A percentile compares a stretch with the other conserved stretches of the same genome.
phyloP scores from a whole-genome alignment of 2,888 invertebrate species.

The Dyspetes luteomarginatus region DNA sequence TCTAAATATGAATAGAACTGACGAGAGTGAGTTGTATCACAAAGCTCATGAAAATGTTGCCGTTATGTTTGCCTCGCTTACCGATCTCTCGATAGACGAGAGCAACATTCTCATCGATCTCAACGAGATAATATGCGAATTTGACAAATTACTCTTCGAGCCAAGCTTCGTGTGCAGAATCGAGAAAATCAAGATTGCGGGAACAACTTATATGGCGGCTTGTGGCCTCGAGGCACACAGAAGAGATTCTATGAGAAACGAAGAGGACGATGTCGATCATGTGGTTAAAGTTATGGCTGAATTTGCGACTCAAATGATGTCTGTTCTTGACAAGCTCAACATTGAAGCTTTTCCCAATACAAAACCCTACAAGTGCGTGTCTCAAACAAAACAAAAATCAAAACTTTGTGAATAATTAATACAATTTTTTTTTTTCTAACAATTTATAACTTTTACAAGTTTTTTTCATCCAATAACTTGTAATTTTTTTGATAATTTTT shows the following conservation, averaged over 20 bases:
- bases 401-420: background rate
- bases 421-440: background rate
- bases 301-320: constrained; percentile 90
- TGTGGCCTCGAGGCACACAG: constrained; percentile 93
- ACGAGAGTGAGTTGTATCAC: constrained; percentile 91
- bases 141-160: constrained; percentile 92
- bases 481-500: constrained; percentile 3
- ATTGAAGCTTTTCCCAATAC: constrained; percentile 83
- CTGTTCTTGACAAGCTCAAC: constrained; percentile 86
- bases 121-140: constrained; percentile 96
- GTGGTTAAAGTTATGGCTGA: constrained; percentile 87
- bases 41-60: constrained; percentile 95
- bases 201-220: constrained; percentile 99
- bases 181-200: constrained; percentile 98
- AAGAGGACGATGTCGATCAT: constrained; percentile 77
- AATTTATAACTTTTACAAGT: background rate
- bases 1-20: constrained; percentile 88
- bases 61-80: constrained; percentile 98
- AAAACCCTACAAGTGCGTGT: constrained; percentile 78
- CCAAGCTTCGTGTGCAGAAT: constrained; percentile 87
- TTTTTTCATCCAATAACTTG: background rate
- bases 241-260: constrained; percentile 84
- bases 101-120: constrained; percentile 88
- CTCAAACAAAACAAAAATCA: background rate
- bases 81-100: constrained; percentile 88